A percentile compares a stretch with the other conserved stretches of the same genome.
These are phyloP conservation scores for Antennarius striatus DNA, from an alignment of 2,113 vertebrate species.

Conservation along the genomic window DNA sequence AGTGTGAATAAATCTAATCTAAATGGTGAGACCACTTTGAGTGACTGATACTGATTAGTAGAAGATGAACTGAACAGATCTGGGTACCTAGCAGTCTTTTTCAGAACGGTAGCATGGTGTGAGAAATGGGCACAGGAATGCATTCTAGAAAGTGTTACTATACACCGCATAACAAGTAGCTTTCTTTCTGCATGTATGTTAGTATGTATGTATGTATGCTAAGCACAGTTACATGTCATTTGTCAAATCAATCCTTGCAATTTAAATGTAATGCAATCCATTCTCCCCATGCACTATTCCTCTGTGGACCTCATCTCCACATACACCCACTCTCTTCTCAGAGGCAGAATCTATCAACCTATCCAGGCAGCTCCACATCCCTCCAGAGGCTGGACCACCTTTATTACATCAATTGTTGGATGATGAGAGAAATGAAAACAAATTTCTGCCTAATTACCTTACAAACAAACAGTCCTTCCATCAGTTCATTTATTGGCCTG, in stretches of 20 bases:
- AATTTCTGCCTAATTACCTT: conserved; percentile 93
- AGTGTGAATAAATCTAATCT: not conserved
- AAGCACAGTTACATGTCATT: conserved; percentile 5
- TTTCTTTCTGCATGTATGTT: not conserved
- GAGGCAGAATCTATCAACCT: conserved; percentile 24
- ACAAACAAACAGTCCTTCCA: conserved; percentile 87
- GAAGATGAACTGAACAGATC: conserved; percentile 14
- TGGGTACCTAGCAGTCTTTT: conserved; percentile 23
- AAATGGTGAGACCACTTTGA: not conserved
- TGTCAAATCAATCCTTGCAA: conserved; percentile 24
- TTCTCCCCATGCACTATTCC: conserved; percentile 5
- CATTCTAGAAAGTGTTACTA: conserved; percentile 28
- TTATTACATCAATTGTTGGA: conserved; percentile 73
- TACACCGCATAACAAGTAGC: not conserved
- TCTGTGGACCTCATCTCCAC: not conserved
- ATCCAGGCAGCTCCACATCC: conserved; percentile 11
- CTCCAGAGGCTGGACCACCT: conserved; percentile 57
- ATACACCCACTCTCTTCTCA: not conserved
- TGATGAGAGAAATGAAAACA: conserved; percentile 87
- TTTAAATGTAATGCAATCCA: conserved; percentile 15
- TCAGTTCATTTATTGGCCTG: conserved; percentile 83
- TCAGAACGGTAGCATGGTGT: conserved; percentile 42
- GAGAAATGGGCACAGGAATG: conserved; percentile 42
- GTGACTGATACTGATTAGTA: conserved; percentile 36
- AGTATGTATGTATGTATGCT: not conserved